Conservation (phyloP, 2,113 vertebrate species). For the Actenoides hombroni region DNA sequence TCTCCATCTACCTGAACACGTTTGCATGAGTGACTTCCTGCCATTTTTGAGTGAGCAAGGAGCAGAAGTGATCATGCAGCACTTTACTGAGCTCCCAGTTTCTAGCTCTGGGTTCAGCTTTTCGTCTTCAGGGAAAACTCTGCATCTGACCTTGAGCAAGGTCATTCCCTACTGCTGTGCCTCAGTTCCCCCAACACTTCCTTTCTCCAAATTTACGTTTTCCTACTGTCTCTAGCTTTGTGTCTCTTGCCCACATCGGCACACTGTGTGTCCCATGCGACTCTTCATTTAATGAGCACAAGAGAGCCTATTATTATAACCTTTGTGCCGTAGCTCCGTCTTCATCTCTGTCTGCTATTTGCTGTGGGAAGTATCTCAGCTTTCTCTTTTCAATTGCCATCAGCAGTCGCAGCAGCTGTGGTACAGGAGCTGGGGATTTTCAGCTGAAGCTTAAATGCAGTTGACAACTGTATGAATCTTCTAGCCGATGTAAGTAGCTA, state of each 20-base stretch:
- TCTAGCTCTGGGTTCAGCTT: background rate
- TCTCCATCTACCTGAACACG: background rate
- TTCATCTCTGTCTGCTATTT: constrained; percentile 27
- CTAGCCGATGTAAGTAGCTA: constrained; percentile 47
- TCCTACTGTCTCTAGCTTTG: background rate
- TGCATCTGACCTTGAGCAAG: constrained; percentile 36
- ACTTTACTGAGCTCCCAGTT: background rate
- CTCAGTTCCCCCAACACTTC: background rate
- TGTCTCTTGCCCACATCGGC: background rate
- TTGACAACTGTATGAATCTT: constrained; percentile 63
- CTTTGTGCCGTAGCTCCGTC: background rate
- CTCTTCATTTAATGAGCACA: background rate
- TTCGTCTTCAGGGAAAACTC: background rate
- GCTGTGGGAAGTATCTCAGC: constrained; percentile 18
- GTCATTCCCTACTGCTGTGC: background rate
- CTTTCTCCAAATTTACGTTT: background rate
- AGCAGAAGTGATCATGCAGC: background rate
- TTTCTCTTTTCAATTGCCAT: constrained; percentile 7
- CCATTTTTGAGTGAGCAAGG: background rate
- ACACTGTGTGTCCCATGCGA: background rate
- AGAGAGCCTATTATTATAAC: background rate
- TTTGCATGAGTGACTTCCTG: background rate
- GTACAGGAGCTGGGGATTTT: background rate
- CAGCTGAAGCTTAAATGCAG: constrained; percentile 20
- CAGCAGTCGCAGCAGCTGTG: background rate